Conservation (phyloP, 2,888 invertebrate genomes). For the Melieria crassipennis region DNA sequence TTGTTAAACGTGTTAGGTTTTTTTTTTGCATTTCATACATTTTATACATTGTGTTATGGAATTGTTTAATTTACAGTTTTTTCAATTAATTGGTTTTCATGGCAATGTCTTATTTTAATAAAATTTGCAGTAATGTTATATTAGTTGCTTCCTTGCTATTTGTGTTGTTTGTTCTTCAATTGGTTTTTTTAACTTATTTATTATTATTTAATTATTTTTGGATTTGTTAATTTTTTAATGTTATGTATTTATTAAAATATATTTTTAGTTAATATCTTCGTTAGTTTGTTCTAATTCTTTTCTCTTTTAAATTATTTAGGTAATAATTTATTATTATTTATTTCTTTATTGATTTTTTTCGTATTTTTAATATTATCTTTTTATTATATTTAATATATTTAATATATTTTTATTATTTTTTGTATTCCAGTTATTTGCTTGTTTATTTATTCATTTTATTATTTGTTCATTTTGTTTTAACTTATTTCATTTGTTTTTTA, state of each 20-base stretch:
- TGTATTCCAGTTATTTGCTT: conserved; percentile 23
- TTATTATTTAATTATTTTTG: conserved; percentile 30
- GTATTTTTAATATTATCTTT: not conserved
- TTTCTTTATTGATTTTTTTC: not conserved
- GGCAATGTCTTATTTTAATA: not conserved
- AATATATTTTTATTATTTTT: not conserved
- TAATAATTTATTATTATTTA: too few relatives aligned
- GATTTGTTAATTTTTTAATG: not conserved
- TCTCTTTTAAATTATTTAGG: too few relatives aligned
- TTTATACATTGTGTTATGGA: conserved; percentile 34
- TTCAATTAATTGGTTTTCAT: conserved; percentile 12
- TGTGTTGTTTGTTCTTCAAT: not conserved
- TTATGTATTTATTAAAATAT: not conserved
- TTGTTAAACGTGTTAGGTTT: conserved; percentile 58
- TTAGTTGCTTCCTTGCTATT: too few relatives aligned
- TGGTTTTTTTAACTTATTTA: not conserved
- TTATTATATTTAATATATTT: conserved; percentile 6
- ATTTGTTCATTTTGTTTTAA: conserved; percentile 7
- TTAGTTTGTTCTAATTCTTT: too few relatives aligned
- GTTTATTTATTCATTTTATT: conserved; percentile 17
- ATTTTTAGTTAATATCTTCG: too few relatives aligned
- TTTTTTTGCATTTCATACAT: conserved; percentile 32
- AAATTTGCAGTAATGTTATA: too few relatives aligned
- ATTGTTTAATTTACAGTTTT: conserved; percentile 15
- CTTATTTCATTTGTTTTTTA: conserved; percentile 29